Percentiles rank a stretch among this genome's conserved stretches.
Evolutionary conservation across 2,888 invertebrate species (phyloP).

Genomic region (Phengaris alcon): DNA sequence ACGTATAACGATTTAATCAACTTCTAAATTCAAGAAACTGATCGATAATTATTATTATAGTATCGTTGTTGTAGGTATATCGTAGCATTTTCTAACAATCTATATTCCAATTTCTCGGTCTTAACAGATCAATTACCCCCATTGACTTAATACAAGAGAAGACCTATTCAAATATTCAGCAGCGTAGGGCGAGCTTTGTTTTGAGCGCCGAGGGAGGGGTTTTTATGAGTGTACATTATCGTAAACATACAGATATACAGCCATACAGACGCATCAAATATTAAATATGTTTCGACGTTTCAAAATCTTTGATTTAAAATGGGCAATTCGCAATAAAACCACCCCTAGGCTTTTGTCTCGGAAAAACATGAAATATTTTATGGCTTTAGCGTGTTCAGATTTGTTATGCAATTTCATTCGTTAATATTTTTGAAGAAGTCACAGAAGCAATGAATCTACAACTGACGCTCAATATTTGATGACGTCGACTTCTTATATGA

Average conservation of each 20-base stretch:
- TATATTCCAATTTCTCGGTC: constrained; percentile 18
- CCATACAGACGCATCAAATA: constrained; percentile 43
- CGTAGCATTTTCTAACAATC: neutral
- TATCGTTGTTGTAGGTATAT: too few species aligned
- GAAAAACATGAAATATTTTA: constrained; percentile 6
- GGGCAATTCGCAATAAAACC: constrained; percentile 13
- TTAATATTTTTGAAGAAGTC: neutral
- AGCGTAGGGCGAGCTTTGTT: constrained; percentile 68
- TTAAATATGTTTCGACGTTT: constrained; percentile 42
- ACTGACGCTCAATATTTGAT: too few species aligned
- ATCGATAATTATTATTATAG: neutral
- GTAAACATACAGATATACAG: constrained; percentile 62
- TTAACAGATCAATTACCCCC: constrained; percentile 76
- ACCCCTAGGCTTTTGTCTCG: neutral
- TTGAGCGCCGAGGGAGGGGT: constrained; percentile 66
- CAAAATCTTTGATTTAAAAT: constrained; percentile 27
- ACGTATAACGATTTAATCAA: too few species aligned
- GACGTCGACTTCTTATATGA: too few species aligned
- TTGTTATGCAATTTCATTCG: neutral
- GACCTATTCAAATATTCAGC: constrained; percentile 75
- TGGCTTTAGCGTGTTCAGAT: neutral
- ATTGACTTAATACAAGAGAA: constrained; percentile 78
- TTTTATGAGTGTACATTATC: constrained; percentile 72
- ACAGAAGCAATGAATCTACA: neutral
- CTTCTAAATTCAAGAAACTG: neutral